Base-by-base conservation (phyloP, 2,888 invertebrate species). In the Onthophagus sagittarius region DNA sequence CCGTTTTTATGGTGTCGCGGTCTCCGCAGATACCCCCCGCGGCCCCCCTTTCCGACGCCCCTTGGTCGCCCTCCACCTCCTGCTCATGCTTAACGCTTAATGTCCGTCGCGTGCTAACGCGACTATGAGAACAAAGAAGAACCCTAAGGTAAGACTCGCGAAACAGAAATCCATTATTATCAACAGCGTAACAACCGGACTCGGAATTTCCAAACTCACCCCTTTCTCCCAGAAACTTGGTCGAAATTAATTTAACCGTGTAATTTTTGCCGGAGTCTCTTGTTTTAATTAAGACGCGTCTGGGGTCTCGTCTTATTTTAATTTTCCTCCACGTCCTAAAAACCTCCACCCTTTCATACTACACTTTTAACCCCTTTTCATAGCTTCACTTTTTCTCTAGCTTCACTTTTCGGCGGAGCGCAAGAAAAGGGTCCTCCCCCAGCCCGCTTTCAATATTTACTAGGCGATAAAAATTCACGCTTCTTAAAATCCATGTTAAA, bases 401-500 rank as follows among this genome's bases (percentile, higher is more conserved):
- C 23, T 1, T 23, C 3, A 23, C 23, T 23, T 23, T 23, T 23
- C 39, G 39, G 5, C 39, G 67, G 32, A 67, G 15, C 31, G 23
- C 23, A 23, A 23, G 64, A 64, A 9, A 32, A 67, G 23, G 67
- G 67, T 63, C 75, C 77, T 78, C 79, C 76, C 76, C 72, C 73
- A 80, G 78, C 79, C 75, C 78, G 81, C 82, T 81, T 82, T 84
- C 84, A 82, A 84, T 84, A 84, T 84, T 82, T 81, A 82, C 80
- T 79, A 79, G 82, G 83, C 84, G 83, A 84, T 85, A 85, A 85
- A 85, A 85, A 85, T 85, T 84, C 85, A 84, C 84, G 85, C 85
- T 84, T 85, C 85, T 85, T 85, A 86, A 87, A 87, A 87, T 87
- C 86, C 86, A 86, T 86, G 86, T 86, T 84, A 85, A 85, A 87